phyloP scores from a whole-genome alignment of 2,888 invertebrate species.

The Hirtodrosophila histrioides region DNA sequence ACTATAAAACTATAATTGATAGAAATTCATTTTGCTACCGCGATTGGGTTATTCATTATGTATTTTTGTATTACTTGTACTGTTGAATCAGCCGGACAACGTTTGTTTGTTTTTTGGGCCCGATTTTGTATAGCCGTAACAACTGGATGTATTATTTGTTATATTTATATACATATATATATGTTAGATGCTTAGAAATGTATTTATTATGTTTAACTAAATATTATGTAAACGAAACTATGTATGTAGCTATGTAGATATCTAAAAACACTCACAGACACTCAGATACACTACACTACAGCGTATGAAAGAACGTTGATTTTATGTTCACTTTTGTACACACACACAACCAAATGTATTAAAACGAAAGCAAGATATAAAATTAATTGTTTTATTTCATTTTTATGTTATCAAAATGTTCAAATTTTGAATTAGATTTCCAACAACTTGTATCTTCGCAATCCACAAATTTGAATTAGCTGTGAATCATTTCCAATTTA shows the following conservation, averaged over 20 bases:
- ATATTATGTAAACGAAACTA: conserved; percentile 56
- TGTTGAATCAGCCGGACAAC: conserved; percentile 53
- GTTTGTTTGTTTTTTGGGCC: conserved; percentile 29
- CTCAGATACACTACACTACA: conserved; percentile 28
- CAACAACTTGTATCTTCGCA: too few species aligned
- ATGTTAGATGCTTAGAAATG: conserved; percentile 64
- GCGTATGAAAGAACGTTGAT: conserved; percentile 56
- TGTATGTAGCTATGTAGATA: conserved; percentile 76
- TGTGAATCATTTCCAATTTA: too few species aligned
- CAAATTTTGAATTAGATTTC: too few species aligned
- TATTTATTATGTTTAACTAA: conserved; percentile 75
- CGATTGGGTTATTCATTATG: conserved; percentile 56
- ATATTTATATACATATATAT: conserved; percentile 52
- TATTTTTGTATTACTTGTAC: conserved; percentile 72
- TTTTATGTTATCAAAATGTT: too few species aligned
- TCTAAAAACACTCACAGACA: conserved; percentile 37
- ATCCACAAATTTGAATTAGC: not conserved
- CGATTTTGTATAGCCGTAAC: conserved; percentile 39
- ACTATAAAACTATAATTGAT: conserved; percentile 12
- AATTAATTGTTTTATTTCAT: conserved; percentile 10
- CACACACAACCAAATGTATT: conserved; percentile 72
- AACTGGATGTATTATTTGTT: conserved; percentile 73
- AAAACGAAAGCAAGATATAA: conserved; percentile 58
- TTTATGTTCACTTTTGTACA: conserved; percentile 74
- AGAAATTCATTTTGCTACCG: conserved; percentile 33